Conservation (phyloP, 2,888 invertebrate genomes). For the Tenthredo distinguenda region DNA sequence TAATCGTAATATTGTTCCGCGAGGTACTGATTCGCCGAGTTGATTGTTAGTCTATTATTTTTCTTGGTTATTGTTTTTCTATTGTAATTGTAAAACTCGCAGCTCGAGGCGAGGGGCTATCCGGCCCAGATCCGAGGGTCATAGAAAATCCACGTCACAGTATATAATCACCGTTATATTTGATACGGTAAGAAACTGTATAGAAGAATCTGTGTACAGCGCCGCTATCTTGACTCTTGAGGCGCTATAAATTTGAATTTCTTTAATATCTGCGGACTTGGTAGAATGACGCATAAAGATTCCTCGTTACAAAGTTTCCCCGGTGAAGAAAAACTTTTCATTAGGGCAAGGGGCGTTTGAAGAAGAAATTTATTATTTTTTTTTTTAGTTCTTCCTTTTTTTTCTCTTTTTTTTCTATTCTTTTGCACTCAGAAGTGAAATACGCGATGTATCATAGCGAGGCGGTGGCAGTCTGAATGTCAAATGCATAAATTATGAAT, state of each 20-base stretch:
- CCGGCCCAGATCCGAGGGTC: too few relatives aligned
- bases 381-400: background rate
- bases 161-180: background rate
- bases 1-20: too few relatives aligned
- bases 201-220: background rate
- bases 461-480: background rate
- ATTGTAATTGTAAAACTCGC: too few relatives aligned
- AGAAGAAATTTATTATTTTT: conserved; percentile 14
- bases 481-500: background rate
- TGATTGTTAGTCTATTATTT: too few relatives aligned
- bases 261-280: background rate
- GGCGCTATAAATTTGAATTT: conserved; percentile 25
- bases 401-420: background rate
- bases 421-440: background rate
- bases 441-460: background rate
- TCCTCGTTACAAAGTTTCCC: conserved; percentile 27
- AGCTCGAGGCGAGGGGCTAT: too few relatives aligned
- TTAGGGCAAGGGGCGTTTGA: conserved; percentile 7
- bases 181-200: background rate
- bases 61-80: too few relatives aligned
- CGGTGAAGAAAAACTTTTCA: conserved; percentile 16
- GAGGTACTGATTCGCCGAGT: too few relatives aligned
- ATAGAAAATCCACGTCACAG: too few relatives aligned
- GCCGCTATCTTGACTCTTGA: background rate
- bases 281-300: conserved; percentile 19